Base-by-base conservation (phyloP, 2,113 vertebrate species). In the Pollachius pollachius region DNA sequence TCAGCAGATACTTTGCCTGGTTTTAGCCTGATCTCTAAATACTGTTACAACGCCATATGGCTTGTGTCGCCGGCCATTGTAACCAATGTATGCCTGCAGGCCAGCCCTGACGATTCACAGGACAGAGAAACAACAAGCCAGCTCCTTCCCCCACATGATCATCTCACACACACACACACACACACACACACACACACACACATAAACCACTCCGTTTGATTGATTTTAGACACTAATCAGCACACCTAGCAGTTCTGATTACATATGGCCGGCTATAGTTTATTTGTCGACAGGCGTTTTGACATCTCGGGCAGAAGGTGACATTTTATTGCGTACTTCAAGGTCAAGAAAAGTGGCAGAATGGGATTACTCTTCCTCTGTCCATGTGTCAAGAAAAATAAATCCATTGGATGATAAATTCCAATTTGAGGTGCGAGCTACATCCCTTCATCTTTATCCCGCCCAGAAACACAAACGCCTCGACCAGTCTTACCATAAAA, bases 41-140 rank as follows among this genome's bases (percentile, higher is more conserved):
- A 72, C 70, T 81, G 85, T 84, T 82, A 65, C 75, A 78, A 68
- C 71, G 82, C 59, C 74, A 63, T 80, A 72, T 84, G 83, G 78
- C 73, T 81, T 83, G 64, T 82, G 79, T 82, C 84, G 81, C 71
- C 75, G 73, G 69, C 72, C 3, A 64, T 79, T n/a, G 81, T 71
- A 69, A 64, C 62, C 52, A n/a, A 80, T 78, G 76, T 65, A 52
- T 75, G 64, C 69, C 75, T 62, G 65, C 12, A 48, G 41, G 8
- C 41, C 41, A 2, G 8, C 59, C 54, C 54, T 57, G 54, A 71
- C 72, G 15, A 73, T 68, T 81, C 78, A 78, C 58, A 72, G 76
- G 75, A 68, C 52, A 57, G 11, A 37, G 17, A 18, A 18, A 16
- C 15, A 57, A 15, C 52, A 54, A 54, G 30, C 16, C 13, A 54